Conservation (phyloP, 2,888 invertebrate genomes). For the Volucella inflata region DNA sequence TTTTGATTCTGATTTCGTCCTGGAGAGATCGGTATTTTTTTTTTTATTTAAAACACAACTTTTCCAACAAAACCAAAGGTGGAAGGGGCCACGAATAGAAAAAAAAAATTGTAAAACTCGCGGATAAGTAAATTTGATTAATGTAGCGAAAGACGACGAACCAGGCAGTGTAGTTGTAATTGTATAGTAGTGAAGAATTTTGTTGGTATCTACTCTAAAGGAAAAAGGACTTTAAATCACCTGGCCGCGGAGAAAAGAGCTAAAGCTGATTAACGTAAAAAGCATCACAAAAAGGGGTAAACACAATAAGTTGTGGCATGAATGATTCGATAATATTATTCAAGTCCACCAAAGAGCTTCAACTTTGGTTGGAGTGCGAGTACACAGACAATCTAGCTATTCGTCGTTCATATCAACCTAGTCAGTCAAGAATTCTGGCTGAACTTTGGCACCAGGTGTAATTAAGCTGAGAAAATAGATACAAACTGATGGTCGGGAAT, state of each 20-base stretch:
- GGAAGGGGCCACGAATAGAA: not conserved
- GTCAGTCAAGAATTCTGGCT: constrained; percentile 5
- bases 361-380: not conserved
- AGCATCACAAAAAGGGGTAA: constrained; percentile 18
- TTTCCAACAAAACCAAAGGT: too few relatives aligned
- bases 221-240: constrained; percentile 51
- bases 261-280: constrained; percentile 57
- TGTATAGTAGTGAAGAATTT: not conserved
- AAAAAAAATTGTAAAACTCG: constrained; percentile 31
- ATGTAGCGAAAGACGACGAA: constrained; percentile 58
- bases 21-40: constrained; percentile 24
- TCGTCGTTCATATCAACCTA: not conserved
- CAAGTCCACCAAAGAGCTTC: constrained; percentile 38
- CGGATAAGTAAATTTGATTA: constrained; percentile 68
- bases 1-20: constrained; percentile 55
- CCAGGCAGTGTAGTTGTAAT: constrained; percentile 1
- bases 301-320: constrained; percentile 27
- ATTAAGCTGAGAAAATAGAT: constrained; percentile 35
- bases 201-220: constrained; percentile 11
- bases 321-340: constrained; percentile 65
- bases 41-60: not conserved
- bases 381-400: not conserved
- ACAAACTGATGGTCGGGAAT: constrained; percentile 52
- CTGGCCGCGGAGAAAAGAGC: constrained; percentile 37
- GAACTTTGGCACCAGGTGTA: constrained; percentile 35